Base-by-base conservation (phyloP, 2,113 vertebrate species). In the Epinephelus cyanopodus region DNA sequence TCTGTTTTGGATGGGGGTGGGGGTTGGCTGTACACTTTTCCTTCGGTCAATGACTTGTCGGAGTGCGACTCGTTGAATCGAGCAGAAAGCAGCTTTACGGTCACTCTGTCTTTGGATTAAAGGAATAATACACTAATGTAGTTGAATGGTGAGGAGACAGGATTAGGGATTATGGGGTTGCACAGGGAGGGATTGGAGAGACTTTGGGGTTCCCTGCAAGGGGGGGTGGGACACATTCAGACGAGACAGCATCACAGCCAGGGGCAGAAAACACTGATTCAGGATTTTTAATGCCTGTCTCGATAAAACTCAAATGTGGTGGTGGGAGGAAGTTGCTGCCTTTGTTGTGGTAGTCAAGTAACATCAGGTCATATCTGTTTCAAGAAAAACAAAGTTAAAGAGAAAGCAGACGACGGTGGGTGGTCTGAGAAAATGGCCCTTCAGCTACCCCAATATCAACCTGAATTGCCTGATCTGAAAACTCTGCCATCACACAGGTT, bases 101-200 rank as follows among this genome's bases (percentile, higher is more conserved):
- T 50, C 8, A 33, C 78, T 52, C 54, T 37, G 47, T 27, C 74
- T 54, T 52, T 65, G 90, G 92, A 93, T 95, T 95, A 93, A 86
- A 88, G 65, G 83, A 86, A 90, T 94, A 91, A 92, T 93, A 94
- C 83, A 87, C 92, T 92, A 95, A 95, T 94, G 94, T 92, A 91
- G 74, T 90, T 80, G 80, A 86, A 89, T 66, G 80, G 70, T 0
- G 74, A 79, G 77, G 73, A 93, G 53, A 60, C 70, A 65, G 90
- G 90, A 94, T 95, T 94, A 94, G 8, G 76, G 92, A 92, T 93
- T 94, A 92, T n/a, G 52, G 81, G 66, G 66, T 19, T 18, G 64
- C 73, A 63, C 64, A 75, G 29, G 25, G 53, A 37, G 50, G 83
- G 86, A 87, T 86, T 89, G 85, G 60, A 78, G 81, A 69, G 77